Evolutionary conservation across 2,113 vertebrate genomes (phyloP), one percentile per base, ranked within the genome.

Genomic region (Colius striatus): DNA sequence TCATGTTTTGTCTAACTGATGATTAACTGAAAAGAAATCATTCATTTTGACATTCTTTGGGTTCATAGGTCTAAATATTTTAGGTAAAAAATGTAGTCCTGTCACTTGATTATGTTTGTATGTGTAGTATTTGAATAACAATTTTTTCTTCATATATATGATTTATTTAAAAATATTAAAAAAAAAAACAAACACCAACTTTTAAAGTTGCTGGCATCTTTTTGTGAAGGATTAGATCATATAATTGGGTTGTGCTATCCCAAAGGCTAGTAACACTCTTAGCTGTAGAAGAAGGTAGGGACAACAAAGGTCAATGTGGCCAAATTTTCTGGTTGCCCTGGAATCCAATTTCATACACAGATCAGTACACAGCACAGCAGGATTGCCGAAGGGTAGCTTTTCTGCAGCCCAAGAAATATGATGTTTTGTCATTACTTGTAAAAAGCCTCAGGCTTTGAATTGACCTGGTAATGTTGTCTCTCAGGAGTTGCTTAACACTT

Each of bases 391-490:
- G 66, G 74, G 53, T 23, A 89, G 70, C 17, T 14, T 72, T 86
- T 82, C 74, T 67, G 26, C 48, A 84, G 74, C 54, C 38, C 20
- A 36, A 50, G n/a, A 94, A 84, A 91, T 79, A 89, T 4, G 32
- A 82, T 48, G 26, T 85, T 87, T 85, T 94, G 62, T 87, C 81
- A 87, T 94, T 84, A 55, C 36, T 68, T 75, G 21, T 25, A 84
- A 82, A 89, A 89, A 78, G 48, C 78, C 84, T 48, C 45, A 68
- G 90, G 96, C 70, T 82, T 82, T 79, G 74, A 62, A 68, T n/a
- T 87, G 90, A 84, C 57, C 66, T 61, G 34, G 23, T 58, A 72
- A 14, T 13, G 30, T 41, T 29, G 26, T 54, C 76, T 90, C 67
- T 36, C 60, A 81, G 80, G 87, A 38, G 36, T 50, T 0, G 0